Conservation (phyloP, 2,113 vertebrate genomes). For the Rhynchomys soricoides region DNA sequence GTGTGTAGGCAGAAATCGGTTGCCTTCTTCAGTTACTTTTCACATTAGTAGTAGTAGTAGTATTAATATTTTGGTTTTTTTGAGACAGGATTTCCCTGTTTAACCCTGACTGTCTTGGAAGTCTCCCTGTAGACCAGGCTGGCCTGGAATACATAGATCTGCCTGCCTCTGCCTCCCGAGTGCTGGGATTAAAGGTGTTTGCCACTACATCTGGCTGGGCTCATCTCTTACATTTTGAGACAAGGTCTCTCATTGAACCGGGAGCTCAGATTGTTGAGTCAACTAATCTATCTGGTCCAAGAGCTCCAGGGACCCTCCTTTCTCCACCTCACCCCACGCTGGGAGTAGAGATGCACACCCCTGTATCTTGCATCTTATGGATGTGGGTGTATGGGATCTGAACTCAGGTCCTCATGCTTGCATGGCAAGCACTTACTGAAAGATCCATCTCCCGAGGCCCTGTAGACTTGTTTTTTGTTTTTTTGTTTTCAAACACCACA, state of each 20-base stretch:
- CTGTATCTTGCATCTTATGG: background rate
- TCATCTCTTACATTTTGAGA: background rate
- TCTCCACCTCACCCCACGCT: no score
- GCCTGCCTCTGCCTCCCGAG: background rate
- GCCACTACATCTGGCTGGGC: background rate
- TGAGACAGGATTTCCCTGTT: background rate
- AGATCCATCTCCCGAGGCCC: background rate
- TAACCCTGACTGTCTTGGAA: background rate
- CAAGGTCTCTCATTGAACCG: background rate
- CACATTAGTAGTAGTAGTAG: background rate
- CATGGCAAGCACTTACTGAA: no score
- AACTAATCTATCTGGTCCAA: background rate
- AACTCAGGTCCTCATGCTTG: background rate
- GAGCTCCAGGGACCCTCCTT: no score
- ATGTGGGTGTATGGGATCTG: background rate
- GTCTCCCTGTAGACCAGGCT: background rate
- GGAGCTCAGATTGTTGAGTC: background rate
- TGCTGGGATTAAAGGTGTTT: background rate
- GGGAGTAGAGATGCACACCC: no score
- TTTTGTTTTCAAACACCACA: background rate
- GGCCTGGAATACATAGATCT: background rate
- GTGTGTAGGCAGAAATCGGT: no score
- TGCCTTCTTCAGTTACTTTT: background rate
- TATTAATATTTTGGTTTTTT: background rate
- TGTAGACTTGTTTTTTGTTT: background rate